Conservation (phyloP, 1,140 invertebrate species). For the Orius insidiosus region DNA sequence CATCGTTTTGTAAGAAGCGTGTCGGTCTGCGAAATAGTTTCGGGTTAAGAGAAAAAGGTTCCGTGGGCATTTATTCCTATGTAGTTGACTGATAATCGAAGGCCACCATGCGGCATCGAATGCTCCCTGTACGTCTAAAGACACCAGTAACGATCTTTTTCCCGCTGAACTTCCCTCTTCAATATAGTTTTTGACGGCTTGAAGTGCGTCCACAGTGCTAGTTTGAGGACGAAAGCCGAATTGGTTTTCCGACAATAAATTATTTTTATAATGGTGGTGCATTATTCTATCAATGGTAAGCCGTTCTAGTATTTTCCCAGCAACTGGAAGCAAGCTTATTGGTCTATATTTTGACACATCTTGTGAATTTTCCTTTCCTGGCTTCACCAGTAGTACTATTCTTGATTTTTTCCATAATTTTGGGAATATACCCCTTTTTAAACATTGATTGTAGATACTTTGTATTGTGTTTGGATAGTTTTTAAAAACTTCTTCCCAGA, state of each 20-base stretch:
- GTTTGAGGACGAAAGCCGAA: constrained; percentile 2
- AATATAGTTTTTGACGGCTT: too few relatives aligned
- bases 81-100: too few relatives aligned
- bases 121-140: too few relatives aligned
- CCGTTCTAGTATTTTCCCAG: constrained; percentile 3
- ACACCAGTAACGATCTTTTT: too few relatives aligned
- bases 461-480: not conserved
- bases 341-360: constrained; percentile 2
- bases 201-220: constrained; percentile 1
- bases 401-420: constrained; percentile 5
- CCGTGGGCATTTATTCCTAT: too few relatives aligned
- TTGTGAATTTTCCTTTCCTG: not conserved
- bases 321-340: constrained; percentile 1
- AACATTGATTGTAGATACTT: not conserved
- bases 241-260: not conserved
- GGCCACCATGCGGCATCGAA: too few relatives aligned
- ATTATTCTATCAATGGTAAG: constrained; percentile 5
- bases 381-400: not conserved
- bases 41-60: too few relatives aligned
- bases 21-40: too few relatives aligned
- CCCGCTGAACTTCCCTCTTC: too few relatives aligned
- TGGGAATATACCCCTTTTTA: not conserved
- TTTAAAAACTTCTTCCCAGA: not conserved
- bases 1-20: too few relatives aligned
- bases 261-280: constrained; percentile 2